A percentile compares a stretch with the other conserved stretches of the same genome.
These are phyloP conservation scores for Cheilosia vulpina DNA, from an alignment of 2,888 invertebrate genomes.

Conservation along the genomic window DNA sequence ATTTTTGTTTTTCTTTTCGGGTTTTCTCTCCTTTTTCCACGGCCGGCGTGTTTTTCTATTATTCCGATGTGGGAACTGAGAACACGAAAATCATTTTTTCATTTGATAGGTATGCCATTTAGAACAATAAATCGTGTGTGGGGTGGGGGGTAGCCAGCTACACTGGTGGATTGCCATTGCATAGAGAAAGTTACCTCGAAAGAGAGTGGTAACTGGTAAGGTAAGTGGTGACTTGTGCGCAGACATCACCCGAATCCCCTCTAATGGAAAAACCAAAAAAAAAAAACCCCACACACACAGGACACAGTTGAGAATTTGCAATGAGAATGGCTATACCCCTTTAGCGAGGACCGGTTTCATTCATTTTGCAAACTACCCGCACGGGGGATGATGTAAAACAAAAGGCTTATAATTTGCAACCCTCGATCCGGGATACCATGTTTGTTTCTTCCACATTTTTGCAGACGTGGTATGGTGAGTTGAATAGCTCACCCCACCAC, in stretches of 20 bases:
- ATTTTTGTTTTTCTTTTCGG: slow-evolving; percentile 45
- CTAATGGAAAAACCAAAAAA: not conserved
- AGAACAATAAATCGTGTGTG: slow-evolving; percentile 42
- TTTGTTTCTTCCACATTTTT: slow-evolving; percentile 26
- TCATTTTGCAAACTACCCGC: slow-evolving; percentile 31
- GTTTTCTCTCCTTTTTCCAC: slow-evolving; percentile 26
- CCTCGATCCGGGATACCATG: slow-evolving; percentile 14
- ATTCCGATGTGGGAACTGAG: slow-evolving; percentile 46
- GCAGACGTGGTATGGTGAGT: slow-evolving; percentile 62
- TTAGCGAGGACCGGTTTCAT: slow-evolving; percentile 58
- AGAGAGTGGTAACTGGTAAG: slow-evolving; percentile 39
- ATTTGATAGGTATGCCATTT: slow-evolving; percentile 67
- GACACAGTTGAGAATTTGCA: not conserved
- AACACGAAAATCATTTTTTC: slow-evolving; percentile 70
- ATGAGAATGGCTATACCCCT: slow-evolving; percentile 22
- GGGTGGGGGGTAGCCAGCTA: slow-evolving; percentile 13
- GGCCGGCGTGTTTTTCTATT: slow-evolving; percentile 13
- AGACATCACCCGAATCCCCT: slow-evolving; percentile 36
- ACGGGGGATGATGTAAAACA: slow-evolving; percentile 35
- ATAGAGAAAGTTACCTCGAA: slow-evolving; percentile 49
- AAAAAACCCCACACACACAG: not conserved
- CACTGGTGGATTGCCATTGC: slow-evolving; percentile 20
- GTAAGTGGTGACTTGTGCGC: slow-evolving; percentile 66
- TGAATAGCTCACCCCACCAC: slow-evolving; percentile 15
- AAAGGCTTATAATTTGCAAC: slow-evolving; percentile 45